A percentile compares a stretch with the other conserved stretches of the same genome.
phyloP scores from a whole-genome alignment of 2,113 vertebrate genomes.

The Sitta europaea region DNA sequence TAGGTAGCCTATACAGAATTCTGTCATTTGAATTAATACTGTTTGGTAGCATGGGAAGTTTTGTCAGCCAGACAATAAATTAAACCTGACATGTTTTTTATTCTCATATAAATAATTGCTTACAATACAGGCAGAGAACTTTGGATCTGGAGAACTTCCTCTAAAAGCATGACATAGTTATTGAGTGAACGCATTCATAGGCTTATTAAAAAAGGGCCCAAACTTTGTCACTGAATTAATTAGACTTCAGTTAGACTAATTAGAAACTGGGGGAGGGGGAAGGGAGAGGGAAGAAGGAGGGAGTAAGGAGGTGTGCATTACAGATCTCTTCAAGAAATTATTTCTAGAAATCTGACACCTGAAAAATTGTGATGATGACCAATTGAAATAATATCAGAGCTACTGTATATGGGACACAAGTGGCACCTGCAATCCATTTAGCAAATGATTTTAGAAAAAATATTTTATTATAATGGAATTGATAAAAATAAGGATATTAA shows the following conservation, averaged over 20 bases:
- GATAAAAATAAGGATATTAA: not conserved
- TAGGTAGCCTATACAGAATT: not conserved
- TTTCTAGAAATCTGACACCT: not conserved
- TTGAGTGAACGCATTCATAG: not conserved
- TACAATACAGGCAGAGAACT: not conserved
- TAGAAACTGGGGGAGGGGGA: too few species aligned
- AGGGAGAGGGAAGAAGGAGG: not conserved
- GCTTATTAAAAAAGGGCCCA: not conserved
- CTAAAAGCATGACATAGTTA: not conserved
- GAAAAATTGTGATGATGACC: not conserved
- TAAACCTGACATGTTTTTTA: not conserved
- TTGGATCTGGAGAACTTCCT: not conserved
- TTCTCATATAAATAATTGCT: not conserved
- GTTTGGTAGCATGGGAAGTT: not conserved
- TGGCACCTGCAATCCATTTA: not conserved
- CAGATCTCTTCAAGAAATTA: not conserved
- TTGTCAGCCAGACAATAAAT: not conserved
- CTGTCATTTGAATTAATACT: not conserved
- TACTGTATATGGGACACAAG: not conserved
- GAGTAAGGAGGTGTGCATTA: not conserved
- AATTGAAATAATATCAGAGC: not conserved
- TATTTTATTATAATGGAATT: not conserved
- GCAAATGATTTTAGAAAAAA: rapidly evolving
- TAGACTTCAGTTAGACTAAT: not conserved
- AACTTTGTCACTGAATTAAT: not conserved